Conservation (phyloP, 64 coral and sea anemone genomes). For the Montipora foliosa region DNA sequence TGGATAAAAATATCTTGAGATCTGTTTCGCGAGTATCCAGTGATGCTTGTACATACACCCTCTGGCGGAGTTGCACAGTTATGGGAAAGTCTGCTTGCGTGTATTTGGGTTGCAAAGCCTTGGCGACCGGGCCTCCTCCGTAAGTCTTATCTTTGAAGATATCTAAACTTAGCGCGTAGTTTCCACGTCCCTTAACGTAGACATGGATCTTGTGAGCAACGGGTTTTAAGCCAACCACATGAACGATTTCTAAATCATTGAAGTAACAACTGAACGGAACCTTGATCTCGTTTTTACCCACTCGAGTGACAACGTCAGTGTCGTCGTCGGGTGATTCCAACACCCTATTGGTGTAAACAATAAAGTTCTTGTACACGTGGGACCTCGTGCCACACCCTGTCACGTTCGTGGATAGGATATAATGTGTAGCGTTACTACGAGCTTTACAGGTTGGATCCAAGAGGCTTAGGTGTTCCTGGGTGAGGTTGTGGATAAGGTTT, state of each 20-base stretch:
- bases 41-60: conserved; percentile 80
- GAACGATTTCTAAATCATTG: conserved; percentile 81
- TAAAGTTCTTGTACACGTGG: conserved; percentile 78
- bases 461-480: conserved; percentile 82
- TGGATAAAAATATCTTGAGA: conserved; percentile 84
- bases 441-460: conserved; percentile 70
- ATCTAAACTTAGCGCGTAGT: conserved; percentile 76
- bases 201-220: conserved; percentile 74
- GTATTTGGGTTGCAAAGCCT: conserved; percentile 23
- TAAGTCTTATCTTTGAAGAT: conserved; percentile 75
- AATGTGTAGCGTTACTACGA: conserved; percentile 68
- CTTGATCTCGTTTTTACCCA: conserved; percentile 72
- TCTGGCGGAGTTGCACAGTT: conserved; percentile 64
- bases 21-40: conserved; percentile 84
- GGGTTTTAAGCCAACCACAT: conserved; percentile 78
- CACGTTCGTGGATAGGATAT: conserved; percentile 71
- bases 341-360: conserved; percentile 92
- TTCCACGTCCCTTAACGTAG: conserved; percentile 78
- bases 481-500: conserved; percentile 83
- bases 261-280: conserved; percentile 93
- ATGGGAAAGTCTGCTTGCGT: conserved; percentile 81
- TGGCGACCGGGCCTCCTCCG: conserved; percentile 9
- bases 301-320: conserved; percentile 73
- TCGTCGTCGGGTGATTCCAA: conserved; percentile 64
- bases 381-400: conserved; percentile 80